phyloP scores from a whole-genome alignment of 2,888 invertebrate species.

The Torymus auratus region DNA sequence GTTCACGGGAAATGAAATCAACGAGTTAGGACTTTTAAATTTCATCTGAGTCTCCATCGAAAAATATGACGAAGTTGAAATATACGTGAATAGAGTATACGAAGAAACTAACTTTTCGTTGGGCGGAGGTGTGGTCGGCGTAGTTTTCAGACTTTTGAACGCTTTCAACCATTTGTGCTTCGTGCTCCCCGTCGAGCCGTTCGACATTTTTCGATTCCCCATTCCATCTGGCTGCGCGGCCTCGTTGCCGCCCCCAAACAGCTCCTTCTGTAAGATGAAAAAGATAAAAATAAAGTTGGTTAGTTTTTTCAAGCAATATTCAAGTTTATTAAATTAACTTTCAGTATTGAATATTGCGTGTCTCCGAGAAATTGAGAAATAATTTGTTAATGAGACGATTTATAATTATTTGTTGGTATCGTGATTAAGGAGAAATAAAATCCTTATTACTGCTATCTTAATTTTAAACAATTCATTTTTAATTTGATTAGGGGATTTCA shows the following conservation, averaged over 20 bases:
- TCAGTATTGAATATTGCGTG: too few species aligned
- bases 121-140: slow-evolving; percentile 74
- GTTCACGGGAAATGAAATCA: not conserved
- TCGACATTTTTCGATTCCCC: slow-evolving; percentile 90
- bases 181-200: slow-evolving; percentile 91
- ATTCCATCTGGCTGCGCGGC: slow-evolving; percentile 79
- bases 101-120: slow-evolving; percentile 81
- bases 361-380: too few species aligned
- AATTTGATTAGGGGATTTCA: too few species aligned
- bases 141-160: slow-evolving; percentile 94
- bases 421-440: too few species aligned
- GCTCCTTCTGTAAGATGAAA: slow-evolving; percentile 84
- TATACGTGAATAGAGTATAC: not conserved
- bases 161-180: slow-evolving; percentile 99
- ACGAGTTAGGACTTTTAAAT: not conserved
- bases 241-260: slow-evolving; percentile 79
- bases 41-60: not conserved
- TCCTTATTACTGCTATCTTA: too few species aligned
- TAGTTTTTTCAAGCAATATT: too few species aligned
- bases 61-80: not conserved
- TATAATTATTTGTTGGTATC: too few species aligned
- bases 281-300: too few species aligned
- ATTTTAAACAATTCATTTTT: too few species aligned
- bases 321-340: too few species aligned
- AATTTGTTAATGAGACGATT: too few species aligned